Conservation (phyloP, 1,140 invertebrate genomes). For the Pogonognathellus flavescens region DNA sequence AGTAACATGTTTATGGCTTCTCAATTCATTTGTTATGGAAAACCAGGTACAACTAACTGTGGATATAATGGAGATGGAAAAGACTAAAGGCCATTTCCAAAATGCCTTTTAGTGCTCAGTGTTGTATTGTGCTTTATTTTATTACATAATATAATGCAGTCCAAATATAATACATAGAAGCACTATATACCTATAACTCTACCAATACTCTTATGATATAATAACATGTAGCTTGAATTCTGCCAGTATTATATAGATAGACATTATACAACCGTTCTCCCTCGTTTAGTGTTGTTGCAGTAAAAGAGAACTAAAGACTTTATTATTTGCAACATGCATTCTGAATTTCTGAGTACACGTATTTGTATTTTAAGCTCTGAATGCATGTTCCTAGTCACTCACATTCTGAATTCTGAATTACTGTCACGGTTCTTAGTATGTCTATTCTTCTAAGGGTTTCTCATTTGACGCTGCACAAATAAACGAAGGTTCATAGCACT, state of each 20-base stretch:
- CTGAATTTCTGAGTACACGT: background rate
- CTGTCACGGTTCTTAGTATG: background rate
- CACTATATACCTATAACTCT: background rate
- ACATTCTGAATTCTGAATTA: slow-evolving; percentile 13
- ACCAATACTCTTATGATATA: background rate
- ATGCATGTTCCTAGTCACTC: background rate
- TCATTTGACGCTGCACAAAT: slow-evolving; percentile 20
- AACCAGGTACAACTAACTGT: slow-evolving; percentile 17
- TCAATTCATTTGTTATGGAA: slow-evolving; percentile 45
- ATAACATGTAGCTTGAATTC: background rate
- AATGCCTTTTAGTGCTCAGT: background rate
- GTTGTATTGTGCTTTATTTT: background rate
- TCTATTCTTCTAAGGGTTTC: slow-evolving; percentile 1
- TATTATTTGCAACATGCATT: slow-evolving; percentile 21
- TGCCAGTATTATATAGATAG: background rate
- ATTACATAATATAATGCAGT: background rate
- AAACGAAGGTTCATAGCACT: background rate
- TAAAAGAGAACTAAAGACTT: slow-evolving; percentile 15
- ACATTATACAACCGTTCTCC: background rate
- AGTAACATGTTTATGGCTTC: slow-evolving; percentile 47
- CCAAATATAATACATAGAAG: background rate
- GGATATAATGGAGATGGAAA: slow-evolving; percentile 35
- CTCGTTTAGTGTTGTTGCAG: slow-evolving; percentile 1
- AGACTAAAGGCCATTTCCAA: slow-evolving; percentile 30
- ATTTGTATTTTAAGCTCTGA: background rate